These are phyloP conservation scores for Corythucha ciliata DNA, from an alignment of 2,888 invertebrate genomes.

Conservation along the genomic window DNA sequence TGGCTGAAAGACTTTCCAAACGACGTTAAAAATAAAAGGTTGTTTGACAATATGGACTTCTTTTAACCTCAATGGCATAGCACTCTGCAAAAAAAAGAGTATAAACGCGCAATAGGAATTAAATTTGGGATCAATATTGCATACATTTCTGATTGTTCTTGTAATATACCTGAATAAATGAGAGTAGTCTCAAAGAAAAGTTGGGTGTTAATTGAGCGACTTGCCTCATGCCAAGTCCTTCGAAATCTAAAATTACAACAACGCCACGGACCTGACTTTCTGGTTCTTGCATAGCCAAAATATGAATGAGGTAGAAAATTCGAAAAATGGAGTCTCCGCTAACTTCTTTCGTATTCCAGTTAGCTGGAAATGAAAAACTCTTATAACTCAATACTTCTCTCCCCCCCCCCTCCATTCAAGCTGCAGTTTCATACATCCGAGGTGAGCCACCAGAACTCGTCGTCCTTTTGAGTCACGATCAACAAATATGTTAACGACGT, in stretches of 20 bases:
- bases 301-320: conserved; percentile 69
- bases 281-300: conserved; percentile 64
- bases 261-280: conserved; percentile 65
- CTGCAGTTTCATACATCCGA: conserved; percentile 62
- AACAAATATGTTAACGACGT: conserved; percentile 67
- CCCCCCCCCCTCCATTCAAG: too few species aligned
- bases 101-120: not conserved
- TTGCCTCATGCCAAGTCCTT: conserved; percentile 62
- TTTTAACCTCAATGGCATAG: conserved; percentile 73
- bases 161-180: conserved; percentile 57
- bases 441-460: conserved; percentile 61
- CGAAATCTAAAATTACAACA: conserved; percentile 75
- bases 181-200: conserved; percentile 65
- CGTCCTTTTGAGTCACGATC: conserved; percentile 66
- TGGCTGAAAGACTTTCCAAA: conserved; percentile 77
- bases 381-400: too few species aligned
- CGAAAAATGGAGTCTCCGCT: conserved; percentile 66
- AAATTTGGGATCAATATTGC: not conserved
- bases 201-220: conserved; percentile 58
- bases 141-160: not conserved
- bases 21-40: conserved; percentile 72
- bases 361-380: conserved; percentile 43
- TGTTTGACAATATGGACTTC: conserved; percentile 80
- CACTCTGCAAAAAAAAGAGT: conserved; percentile 46
- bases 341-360: conserved; percentile 68